Conservation (phyloP, 2,888 invertebrate genomes). For the Apamea sordens region DNA sequence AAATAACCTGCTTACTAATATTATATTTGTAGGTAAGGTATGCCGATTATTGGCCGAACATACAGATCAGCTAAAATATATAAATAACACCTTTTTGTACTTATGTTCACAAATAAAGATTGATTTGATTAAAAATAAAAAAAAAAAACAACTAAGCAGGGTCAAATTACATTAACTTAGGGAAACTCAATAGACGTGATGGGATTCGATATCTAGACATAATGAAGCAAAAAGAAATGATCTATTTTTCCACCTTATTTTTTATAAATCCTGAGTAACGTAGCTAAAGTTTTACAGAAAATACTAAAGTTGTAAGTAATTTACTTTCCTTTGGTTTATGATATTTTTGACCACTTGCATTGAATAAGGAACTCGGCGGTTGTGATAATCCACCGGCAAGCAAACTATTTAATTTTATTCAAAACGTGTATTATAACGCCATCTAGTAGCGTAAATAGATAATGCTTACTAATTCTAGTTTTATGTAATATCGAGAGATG, state of each 20-base stretch:
- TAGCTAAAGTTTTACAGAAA: neutral
- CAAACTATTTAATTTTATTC: neutral
- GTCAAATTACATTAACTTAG: neutral
- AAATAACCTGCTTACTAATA: too few relatives aligned
- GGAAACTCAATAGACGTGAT: neutral
- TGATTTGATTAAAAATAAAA: too few relatives aligned
- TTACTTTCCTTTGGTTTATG: neutral
- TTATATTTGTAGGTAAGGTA: too few relatives aligned
- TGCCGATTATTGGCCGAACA: too few relatives aligned
- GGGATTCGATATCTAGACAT: neutral
- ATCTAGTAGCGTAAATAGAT: constrained; percentile 19
- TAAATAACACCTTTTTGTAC: too few relatives aligned
- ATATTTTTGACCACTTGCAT: neutral
- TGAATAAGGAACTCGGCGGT: neutral
- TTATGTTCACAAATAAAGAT: too few relatives aligned
- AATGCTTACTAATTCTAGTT: constrained; percentile 5
- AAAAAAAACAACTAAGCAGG: too few relatives aligned
- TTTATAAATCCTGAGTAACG: neutral
- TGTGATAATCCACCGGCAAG: neutral
- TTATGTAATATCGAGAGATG: neutral
- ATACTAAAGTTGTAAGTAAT: neutral
- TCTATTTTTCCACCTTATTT: neutral
- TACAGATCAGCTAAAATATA: too few relatives aligned
- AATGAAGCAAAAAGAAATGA: neutral
- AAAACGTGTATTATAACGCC: constrained; percentile 6